Conservation (phyloP, 2,113 vertebrate genomes). For the Mormyrus iriodes region DNA sequence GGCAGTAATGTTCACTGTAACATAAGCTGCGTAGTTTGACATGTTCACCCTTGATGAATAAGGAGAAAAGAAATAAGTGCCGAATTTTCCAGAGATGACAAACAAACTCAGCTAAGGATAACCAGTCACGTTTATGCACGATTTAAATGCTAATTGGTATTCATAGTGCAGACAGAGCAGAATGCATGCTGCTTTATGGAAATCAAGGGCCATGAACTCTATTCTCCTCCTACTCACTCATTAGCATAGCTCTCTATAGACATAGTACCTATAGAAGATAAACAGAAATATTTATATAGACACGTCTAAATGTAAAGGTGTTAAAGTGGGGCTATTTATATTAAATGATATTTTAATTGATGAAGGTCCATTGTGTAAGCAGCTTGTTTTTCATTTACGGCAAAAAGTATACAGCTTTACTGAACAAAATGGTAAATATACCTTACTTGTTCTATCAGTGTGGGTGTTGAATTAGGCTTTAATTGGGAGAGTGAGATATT, state of each 20-base stretch:
- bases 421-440: background rate
- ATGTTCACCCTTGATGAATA: background rate
- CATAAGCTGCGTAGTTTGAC: background rate
- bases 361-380: background rate
- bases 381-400: background rate
- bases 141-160: conserved; percentile 12
- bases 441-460: background rate
- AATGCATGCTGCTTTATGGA: conserved; percentile 11
- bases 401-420: background rate
- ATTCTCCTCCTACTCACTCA: conserved; percentile 10
- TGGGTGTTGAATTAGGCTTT: background rate
- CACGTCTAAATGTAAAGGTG: background rate
- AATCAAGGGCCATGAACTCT: conserved; percentile 9
- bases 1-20: background rate
- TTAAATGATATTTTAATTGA: background rate
- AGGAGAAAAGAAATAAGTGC: background rate
- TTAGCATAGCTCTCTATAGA: conserved; percentile 4
- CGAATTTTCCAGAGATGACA: background rate
- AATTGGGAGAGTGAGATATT: conserved; percentile 9
- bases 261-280: background rate
- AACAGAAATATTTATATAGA: background rate
- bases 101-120: background rate
- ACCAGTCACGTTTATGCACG: background rate
- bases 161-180: background rate
- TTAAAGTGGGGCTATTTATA: background rate